Evolutionary conservation across 2,888 invertebrate genomes (phyloP).

Genomic region (Meta bourneti): DNA sequence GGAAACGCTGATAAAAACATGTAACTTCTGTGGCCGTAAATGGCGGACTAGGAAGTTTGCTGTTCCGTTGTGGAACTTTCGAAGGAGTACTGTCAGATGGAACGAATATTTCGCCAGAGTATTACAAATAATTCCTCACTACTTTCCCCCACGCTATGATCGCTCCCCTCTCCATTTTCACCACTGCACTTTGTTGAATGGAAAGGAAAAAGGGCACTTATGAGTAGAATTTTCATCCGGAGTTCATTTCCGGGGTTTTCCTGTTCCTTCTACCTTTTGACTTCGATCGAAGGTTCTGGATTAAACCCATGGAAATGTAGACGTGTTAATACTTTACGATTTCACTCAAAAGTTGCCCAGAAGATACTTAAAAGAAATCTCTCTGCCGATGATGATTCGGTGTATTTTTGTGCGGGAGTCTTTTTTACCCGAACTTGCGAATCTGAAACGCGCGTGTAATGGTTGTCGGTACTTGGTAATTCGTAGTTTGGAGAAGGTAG

Average conservation of each 20-base stretch:
- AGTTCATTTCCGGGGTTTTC: constrained; percentile 6
- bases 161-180: not conserved
- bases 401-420: too few species aligned
- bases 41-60: not conserved
- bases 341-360: too few species aligned
- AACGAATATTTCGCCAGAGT: constrained; percentile 28
- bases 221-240: constrained; percentile 6
- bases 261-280: not conserved
- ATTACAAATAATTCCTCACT: not conserved
- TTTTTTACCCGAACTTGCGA: too few species aligned
- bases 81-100: constrained; percentile 16
- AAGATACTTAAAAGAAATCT: too few species aligned
- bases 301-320: not conserved
- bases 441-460: too few species aligned
- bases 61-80: not conserved
- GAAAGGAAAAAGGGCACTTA: constrained; percentile 6
- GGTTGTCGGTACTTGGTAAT: too few species aligned
- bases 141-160: not conserved
- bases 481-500: too few species aligned
- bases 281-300: not conserved
- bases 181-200: constrained; percentile 6
- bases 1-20: not conserved
- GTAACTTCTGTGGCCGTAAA: constrained; percentile 5
- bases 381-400: too few species aligned
- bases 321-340: not conserved